phyloP scores from a whole-genome alignment of 2,797 vertebrate genomes.

The Leptodactylus fallax region DNA sequence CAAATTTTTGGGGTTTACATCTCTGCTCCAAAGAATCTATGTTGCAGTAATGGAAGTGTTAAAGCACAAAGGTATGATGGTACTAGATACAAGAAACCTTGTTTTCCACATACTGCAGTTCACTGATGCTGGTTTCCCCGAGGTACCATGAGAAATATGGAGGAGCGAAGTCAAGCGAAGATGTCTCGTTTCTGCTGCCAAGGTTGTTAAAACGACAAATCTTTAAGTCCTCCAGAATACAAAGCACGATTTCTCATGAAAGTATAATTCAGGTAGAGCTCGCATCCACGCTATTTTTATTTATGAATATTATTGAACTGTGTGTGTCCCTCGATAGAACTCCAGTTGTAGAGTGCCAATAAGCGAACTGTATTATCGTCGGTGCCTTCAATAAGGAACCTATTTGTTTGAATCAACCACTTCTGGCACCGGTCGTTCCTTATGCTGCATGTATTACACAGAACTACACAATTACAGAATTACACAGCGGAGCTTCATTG shows the following conservation, averaged over 20 bases:
- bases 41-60: not conserved
- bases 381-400: constrained; percentile 38
- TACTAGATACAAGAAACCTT: not conserved
- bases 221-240: constrained; percentile 39
- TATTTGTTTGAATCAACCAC: constrained; percentile 27
- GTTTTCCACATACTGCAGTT: not conserved
- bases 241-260: constrained; percentile 50
- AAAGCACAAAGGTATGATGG: not conserved
- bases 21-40: not conserved
- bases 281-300: constrained; percentile 44
- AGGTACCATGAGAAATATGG: constrained; percentile 41
- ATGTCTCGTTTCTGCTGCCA: constrained; percentile 40
- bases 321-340: constrained; percentile 37
- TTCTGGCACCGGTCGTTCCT: not conserved
- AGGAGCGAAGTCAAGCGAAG: constrained; percentile 5
- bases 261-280: constrained; percentile 48
- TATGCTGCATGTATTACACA: constrained; percentile 12
- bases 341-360: constrained; percentile 34
- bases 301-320: constrained; percentile 60
- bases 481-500: not conserved
- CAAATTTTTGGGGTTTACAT: not conserved
- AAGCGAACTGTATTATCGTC: constrained; percentile 46
- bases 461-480: no score
- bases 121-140: not conserved
- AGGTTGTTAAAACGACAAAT: constrained; percentile 54